phyloP scores from a whole-genome alignment of 1,140 invertebrate genomes.

The Artemia franciscana region DNA sequence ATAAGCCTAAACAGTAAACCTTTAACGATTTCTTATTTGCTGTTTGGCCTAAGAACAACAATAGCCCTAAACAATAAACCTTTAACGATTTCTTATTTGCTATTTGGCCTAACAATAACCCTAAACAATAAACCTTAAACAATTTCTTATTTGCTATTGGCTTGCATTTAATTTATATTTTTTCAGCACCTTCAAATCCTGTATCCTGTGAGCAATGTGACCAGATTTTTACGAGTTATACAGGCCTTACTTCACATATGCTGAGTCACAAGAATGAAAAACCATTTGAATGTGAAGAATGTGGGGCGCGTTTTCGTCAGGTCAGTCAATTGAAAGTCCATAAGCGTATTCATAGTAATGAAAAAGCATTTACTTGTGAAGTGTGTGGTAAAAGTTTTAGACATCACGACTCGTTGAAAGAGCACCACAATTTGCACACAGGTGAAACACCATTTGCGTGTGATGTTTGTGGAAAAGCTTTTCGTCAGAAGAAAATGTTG shows the following conservation, averaged over 20 bases:
- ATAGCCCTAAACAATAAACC: no score
- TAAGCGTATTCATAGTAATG: background rate
- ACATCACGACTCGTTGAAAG: background rate
- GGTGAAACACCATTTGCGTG: background rate
- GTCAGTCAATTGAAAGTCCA: background rate
- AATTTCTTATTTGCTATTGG: no score
- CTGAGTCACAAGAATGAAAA: background rate
- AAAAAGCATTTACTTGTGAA: background rate
- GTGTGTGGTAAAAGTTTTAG: background rate
- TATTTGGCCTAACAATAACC: no score
- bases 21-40: no score
- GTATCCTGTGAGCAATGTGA: background rate
- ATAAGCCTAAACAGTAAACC: no score
- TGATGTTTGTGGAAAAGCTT: background rate
- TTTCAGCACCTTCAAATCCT: background rate
- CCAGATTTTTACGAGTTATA: background rate
- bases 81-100: no score
- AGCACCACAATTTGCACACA: background rate
- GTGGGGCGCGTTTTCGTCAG: conserved; percentile 1
- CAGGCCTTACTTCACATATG: background rate
- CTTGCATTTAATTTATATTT: no score
- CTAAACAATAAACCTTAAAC: no score
- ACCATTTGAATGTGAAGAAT: conserved; percentile 2
- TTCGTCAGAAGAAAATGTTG: background rate
- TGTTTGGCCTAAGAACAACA: no score